phyloP scores from a whole-genome alignment of 2,113 vertebrate species.

The Natator depressus region DNA sequence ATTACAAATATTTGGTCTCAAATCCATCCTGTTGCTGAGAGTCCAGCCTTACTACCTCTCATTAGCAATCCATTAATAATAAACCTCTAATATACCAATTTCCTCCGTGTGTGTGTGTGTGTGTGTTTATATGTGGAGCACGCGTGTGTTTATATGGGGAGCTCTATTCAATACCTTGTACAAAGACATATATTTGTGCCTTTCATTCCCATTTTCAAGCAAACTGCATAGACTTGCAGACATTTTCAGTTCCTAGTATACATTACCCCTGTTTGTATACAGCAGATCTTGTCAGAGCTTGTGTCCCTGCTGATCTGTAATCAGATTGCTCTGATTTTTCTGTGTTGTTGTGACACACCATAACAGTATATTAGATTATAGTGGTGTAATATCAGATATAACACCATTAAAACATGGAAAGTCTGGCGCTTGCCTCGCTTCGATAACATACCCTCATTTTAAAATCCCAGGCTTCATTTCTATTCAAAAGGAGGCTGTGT shows the following conservation, averaged over 20 bases:
- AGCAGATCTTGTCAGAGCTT: not conserved
- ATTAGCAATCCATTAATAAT: not conserved
- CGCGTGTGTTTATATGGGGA: not conserved
- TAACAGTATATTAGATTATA: constrained; percentile 24
- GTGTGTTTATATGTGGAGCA: too few relatives aligned
- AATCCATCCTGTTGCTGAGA: not conserved
- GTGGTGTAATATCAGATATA: not conserved
- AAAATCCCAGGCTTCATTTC: not conserved
- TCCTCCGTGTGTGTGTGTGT: not conserved
- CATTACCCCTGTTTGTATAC: not conserved
- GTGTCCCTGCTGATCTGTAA: not conserved
- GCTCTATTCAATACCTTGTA: not conserved
- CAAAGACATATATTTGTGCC: not conserved
- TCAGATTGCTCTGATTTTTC: not conserved
- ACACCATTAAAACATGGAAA: constrained; percentile 6
- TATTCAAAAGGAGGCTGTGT: constrained; percentile 19
- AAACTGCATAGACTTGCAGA: not conserved
- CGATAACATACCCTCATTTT: not conserved
- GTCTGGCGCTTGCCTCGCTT: not conserved
- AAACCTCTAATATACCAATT: not conserved
- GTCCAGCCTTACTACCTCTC: not conserved
- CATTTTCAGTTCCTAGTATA: not conserved
- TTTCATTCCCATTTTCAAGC: not conserved
- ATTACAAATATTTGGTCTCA: not conserved
- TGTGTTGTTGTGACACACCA: not conserved